Conservation (phyloP, 1,140 invertebrate genomes). For the Macrobrachium rosenbergii region DNA sequence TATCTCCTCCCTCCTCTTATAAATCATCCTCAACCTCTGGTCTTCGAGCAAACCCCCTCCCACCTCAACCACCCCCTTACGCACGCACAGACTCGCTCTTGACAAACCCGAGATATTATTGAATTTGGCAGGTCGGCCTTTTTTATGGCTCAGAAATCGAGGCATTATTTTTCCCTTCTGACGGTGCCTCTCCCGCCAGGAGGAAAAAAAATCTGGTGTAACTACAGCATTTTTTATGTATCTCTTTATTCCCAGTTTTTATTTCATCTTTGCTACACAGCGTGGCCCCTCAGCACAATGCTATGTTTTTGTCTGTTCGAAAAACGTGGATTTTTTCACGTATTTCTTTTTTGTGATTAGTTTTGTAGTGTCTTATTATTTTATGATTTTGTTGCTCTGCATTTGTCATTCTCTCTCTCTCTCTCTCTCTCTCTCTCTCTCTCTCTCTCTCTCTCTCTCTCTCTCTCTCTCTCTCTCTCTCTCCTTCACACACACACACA, state of each 20-base stretch:
- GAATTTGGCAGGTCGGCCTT: slow-evolving; percentile 39
- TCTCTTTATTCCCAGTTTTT: background rate
- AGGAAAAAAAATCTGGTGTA: too few species aligned
- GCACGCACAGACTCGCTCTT: background rate
- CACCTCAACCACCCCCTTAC: background rate
- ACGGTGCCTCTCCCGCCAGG: too few species aligned
- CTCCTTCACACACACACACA: too few species aligned
- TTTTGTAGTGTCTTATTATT: too few species aligned
- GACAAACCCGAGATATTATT: slow-evolving; percentile 25
- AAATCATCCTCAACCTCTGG: background rate
- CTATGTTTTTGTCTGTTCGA: too few species aligned
- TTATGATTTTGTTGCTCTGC: background rate
- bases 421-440: background rate
- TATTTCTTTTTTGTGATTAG: too few species aligned
- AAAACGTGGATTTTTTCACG: too few species aligned
- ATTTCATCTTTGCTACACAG: background rate
- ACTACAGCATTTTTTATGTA: background rate
- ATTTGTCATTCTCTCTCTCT: background rate
- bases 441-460: background rate
- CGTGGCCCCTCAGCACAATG: too few species aligned
- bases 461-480: too few species aligned
- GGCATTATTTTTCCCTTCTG: background rate
- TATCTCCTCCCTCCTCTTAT: too few species aligned
- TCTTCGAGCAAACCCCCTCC: background rate
- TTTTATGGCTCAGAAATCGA: background rate